A percentile compares a stretch with the other conserved stretches of the same genome.
Conservation (phyloP, 2,888 invertebrate species). For the Callyntrura guangdongensis region DNA sequence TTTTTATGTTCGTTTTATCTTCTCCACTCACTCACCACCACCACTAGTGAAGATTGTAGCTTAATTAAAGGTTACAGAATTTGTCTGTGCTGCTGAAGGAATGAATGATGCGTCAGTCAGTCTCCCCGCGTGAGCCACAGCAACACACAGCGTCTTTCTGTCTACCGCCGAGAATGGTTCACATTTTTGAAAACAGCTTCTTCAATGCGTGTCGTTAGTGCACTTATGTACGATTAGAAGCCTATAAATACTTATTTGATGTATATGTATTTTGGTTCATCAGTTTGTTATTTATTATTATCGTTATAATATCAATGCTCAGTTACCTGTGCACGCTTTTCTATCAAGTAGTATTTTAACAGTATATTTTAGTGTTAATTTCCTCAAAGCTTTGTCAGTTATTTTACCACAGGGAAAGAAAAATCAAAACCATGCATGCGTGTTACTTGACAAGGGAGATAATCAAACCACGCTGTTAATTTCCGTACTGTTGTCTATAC, state of each 20-base stretch:
- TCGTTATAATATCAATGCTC: neutral
- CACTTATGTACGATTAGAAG: too few species aligned
- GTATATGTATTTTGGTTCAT: too few species aligned
- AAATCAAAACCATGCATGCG: neutral
- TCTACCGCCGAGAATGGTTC: neutral
- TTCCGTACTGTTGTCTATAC: too few species aligned
- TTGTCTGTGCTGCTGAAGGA: neutral
- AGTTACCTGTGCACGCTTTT: too few species aligned
- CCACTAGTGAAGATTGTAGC: slow-evolving; percentile 4
- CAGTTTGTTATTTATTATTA: neutral
- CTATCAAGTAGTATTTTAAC: too few species aligned
- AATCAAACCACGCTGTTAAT: neutral
- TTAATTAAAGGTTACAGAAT: slow-evolving; percentile 55
- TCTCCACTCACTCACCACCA: neutral
- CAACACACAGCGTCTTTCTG: slow-evolving; percentile 29
- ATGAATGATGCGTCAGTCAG: slow-evolving; percentile 52
- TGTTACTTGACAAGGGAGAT: neutral
- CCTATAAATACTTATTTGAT: too few species aligned
- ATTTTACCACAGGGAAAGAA: neutral
- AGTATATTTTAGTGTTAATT: too few species aligned
- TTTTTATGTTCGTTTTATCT: neutral
- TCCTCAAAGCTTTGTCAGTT: too few species aligned
- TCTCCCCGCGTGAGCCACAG: too few species aligned
- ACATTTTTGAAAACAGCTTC: neutral
- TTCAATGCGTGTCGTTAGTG: too few species aligned